A percentile compares a stretch with the other conserved stretches of the same genome.
phyloP scores from a whole-genome alignment of 2,113 vertebrate species.

The Cebus imitator region DNA sequence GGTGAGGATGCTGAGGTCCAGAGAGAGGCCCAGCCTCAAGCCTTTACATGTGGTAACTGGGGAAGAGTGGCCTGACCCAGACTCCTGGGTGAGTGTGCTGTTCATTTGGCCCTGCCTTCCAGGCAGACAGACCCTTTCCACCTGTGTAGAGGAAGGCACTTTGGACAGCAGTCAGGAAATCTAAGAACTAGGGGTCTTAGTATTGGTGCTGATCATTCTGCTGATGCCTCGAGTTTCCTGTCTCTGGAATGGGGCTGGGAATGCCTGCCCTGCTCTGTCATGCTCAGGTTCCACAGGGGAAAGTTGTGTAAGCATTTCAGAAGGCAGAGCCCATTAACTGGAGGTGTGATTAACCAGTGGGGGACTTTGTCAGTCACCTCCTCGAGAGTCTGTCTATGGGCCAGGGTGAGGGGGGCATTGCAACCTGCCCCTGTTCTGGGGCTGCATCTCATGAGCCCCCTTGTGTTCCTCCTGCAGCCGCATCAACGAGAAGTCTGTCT shows the following conservation, averaged over 20 bases:
- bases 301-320: background rate
- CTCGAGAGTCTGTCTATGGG: no score
- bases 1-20: background rate
- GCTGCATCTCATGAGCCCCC: background rate
- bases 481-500: constrained; percentile 96
- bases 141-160: background rate
- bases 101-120: background rate
- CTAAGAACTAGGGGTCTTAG: background rate
- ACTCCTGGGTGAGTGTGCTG: accelerated
- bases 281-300: no score
- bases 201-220: no score
- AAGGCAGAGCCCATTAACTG: background rate
- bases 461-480: constrained; percentile 80
- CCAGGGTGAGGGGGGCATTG: no score
- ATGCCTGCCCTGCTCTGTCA: no score
- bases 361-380: no score
- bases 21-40: background rate
- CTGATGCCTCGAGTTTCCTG: background rate
- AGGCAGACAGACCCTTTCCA: accelerated
- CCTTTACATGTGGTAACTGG: background rate
- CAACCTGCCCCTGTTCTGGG: accelerated
- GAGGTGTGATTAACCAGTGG: accelerated
- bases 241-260: background rate
- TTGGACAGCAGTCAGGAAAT: background rate
- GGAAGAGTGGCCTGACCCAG: background rate